Evolutionary conservation across 92 coral and sea anemone genomes (phyloP).

Genomic region (Porites evermanni): DNA sequence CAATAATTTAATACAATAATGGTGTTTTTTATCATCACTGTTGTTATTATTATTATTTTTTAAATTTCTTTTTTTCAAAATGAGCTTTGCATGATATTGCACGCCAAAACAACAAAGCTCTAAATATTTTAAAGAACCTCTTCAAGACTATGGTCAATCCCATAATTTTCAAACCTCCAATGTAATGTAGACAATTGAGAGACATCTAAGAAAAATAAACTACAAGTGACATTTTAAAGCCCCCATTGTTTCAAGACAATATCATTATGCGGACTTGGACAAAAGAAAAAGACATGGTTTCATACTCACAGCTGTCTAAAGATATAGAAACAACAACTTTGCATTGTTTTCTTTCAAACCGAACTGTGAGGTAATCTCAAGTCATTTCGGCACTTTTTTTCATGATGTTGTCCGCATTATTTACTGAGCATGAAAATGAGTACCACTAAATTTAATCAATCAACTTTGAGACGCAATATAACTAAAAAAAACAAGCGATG

Average conservation of each 20-base stretch:
- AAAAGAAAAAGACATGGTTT: slow-evolving; percentile 21
- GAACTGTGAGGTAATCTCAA: not conserved
- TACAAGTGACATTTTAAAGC: not conserved
- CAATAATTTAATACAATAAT: too few species aligned
- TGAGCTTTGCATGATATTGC: too few species aligned
- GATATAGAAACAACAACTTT: slow-evolving; percentile 8
- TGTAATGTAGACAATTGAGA: not conserved
- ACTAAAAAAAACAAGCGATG: not conserved
- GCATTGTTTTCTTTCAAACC: not conserved
- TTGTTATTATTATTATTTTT: too few species aligned
- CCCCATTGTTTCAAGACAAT: slow-evolving; percentile 14
- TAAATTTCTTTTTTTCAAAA: too few species aligned
- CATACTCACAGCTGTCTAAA: slow-evolving; percentile 9
- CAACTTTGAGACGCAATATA: slow-evolving; percentile 26
- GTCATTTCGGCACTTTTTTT: slow-evolving; percentile 13
- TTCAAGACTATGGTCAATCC: not conserved
- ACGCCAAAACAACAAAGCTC: too few species aligned
- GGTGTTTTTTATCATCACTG: too few species aligned
- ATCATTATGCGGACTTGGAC: too few species aligned
- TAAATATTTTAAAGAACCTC: too few species aligned
- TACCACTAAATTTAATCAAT: slow-evolving; percentile 24
- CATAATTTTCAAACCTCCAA: not conserved
- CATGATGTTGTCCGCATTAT: not conserved
- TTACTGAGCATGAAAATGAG: slow-evolving; percentile 9
- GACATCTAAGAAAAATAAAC: slow-evolving; percentile 1